Evolutionary conservation across 2,888 invertebrate species (phyloP).

Genomic region (Drosophila prostipennis): DNA sequence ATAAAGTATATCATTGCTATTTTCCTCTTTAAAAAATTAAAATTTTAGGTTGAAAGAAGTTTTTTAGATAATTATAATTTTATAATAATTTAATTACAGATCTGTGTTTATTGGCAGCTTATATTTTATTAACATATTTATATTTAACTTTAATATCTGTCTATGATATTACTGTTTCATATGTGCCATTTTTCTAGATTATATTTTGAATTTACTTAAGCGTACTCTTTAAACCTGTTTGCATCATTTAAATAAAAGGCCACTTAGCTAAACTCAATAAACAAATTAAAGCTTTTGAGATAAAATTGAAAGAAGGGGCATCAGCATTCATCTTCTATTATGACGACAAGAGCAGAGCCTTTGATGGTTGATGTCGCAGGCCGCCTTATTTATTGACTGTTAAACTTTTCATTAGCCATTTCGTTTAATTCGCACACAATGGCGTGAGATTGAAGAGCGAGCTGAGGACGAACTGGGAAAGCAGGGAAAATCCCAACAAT

Average conservation of each 20-base stretch:
- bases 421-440: slow-evolving; percentile 79
- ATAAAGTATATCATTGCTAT: no score
- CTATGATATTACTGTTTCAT: no score
- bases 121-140: no score
- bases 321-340: slow-evolving; percentile 20
- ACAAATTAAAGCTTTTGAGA: slow-evolving; percentile 8
- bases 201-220: neutral
- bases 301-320: neutral
- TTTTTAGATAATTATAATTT: no score
- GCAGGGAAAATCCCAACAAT: slow-evolving; percentile 33
- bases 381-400: slow-evolving; percentile 76
- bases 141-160: no score
- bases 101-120: no score
- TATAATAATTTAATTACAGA: no score
- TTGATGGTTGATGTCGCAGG: slow-evolving; percentile 28
- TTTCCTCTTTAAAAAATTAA: no score
- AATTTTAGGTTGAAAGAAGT: no score
- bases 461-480: slow-evolving; percentile 1
- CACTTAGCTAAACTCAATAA: neutral
- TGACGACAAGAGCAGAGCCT: neutral
- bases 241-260: neutral
- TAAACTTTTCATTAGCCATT: slow-evolving; percentile 81
- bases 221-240: no score
- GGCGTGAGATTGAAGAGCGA: slow-evolving; percentile 63
- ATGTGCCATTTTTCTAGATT: no score